Conservation (phyloP, 2,113 vertebrate species). For the Argyrosomus japonicus region DNA sequence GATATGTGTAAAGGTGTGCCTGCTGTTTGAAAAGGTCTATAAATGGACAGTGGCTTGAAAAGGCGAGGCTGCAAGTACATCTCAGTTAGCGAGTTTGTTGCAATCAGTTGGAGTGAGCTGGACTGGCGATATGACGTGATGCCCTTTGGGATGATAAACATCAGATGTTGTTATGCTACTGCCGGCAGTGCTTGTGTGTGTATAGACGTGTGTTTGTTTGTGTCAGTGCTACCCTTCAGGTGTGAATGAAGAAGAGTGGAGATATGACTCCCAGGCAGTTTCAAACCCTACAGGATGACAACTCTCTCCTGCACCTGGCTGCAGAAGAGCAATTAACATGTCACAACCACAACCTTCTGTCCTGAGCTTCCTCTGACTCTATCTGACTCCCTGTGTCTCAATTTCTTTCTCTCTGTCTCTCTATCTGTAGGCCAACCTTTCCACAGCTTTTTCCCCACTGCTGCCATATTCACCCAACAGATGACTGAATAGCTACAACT, state of each 20-base stretch:
- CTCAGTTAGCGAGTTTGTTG: conserved; percentile 39
- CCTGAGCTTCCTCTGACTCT: conserved; percentile 27
- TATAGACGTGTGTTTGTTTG: conserved; percentile 18
- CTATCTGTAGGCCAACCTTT: conserved; percentile 7
- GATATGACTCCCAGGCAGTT: conserved; percentile 48
- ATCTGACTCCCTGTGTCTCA: conserved; percentile 31
- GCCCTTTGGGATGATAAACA: conserved; percentile 64
- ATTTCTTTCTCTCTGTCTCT: conserved; percentile 31
- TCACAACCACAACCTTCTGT: conserved; percentile 71
- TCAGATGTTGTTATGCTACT: conserved; percentile 44
- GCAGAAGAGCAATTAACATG: conserved; percentile 80
- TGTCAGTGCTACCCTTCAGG: conserved; percentile 57
- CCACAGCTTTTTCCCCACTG: conserved; percentile 25
- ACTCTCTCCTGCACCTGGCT: conserved; percentile 58
- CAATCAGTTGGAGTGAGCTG: conserved; percentile 43
- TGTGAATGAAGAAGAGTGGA: conserved; percentile 55
- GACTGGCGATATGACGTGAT: conserved; percentile 49
- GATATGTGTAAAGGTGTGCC: neutral
- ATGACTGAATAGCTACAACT: conserved; percentile 6
- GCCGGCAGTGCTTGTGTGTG: conserved; percentile 3
- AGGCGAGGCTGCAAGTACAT: conserved; percentile 25
- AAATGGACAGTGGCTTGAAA: conserved; percentile 28
- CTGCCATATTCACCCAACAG: conserved; percentile 1
- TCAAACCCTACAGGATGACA: conserved; percentile 59
- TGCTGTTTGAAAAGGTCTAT: conserved; percentile 9